These are phyloP conservation scores for Siphonodentalium dalli DNA, from an alignment of 2,888 invertebrate species.

Conservation along the genomic window DNA sequence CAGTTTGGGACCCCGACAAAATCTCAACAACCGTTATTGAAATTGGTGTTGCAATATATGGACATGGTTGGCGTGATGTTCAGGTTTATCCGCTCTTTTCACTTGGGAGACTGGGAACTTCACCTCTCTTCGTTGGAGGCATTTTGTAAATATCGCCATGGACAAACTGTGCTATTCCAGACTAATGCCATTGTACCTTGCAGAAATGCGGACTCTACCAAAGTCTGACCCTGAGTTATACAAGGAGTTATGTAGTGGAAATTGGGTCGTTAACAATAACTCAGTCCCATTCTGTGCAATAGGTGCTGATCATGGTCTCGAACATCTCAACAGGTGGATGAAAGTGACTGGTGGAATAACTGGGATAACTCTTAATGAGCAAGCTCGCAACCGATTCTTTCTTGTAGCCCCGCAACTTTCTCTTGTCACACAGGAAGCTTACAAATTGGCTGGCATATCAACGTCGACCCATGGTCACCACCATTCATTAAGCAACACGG, in stretches of 20 bases:
- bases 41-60: conserved; percentile 1
- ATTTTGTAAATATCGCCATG: conserved; percentile 8
- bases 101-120: background rate
- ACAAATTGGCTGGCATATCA: background rate
- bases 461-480: too few species aligned
- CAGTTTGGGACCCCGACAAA: too few species aligned
- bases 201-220: conserved; percentile 2
- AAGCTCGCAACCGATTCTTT: conserved; percentile 3
- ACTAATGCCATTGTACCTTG: conserved; percentile 10
- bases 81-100: background rate
- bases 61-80: background rate
- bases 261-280: conserved; percentile 8
- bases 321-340: conserved; percentile 10
- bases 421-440: background rate
- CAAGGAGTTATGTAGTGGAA: background rate
- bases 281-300: conserved; percentile 10
- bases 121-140: conserved; percentile 1
- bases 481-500: too few species aligned
- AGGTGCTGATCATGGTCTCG: conserved; percentile 8
- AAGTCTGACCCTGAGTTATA: background rate
- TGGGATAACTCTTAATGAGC: conserved; percentile 4
- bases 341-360: conserved; percentile 10
- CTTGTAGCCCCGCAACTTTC: background rate
- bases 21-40: too few species aligned
- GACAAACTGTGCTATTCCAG: conserved; percentile 8